phyloP scores from a whole-genome alignment of 2,888 invertebrate species.

The Orchestes rusci region DNA sequence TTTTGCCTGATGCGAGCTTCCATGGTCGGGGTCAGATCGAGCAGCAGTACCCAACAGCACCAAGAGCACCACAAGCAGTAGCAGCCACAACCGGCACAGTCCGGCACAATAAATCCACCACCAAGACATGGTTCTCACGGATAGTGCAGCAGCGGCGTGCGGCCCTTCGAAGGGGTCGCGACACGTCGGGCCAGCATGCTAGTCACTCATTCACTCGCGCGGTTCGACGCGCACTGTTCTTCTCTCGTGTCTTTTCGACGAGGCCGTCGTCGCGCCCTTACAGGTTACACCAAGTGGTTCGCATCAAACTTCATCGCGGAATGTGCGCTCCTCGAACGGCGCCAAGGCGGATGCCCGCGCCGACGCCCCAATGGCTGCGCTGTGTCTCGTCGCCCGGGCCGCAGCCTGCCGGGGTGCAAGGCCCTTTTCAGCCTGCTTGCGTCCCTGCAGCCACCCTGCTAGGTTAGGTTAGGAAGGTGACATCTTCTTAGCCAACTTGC shows the following conservation, averaged over 20 bases:
- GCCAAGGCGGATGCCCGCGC: slow-evolving; percentile 19
- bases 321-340: slow-evolving; percentile 20
- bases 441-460: slow-evolving; percentile 5
- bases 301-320: slow-evolving; percentile 24
- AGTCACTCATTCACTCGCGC: slow-evolving; percentile 21
- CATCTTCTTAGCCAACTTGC: no score
- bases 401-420: slow-evolving; percentile 16
- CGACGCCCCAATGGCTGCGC: slow-evolving; percentile 24
- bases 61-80: no score
- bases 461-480: slow-evolving; percentile 19
- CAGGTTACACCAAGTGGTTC: slow-evolving; percentile 23
- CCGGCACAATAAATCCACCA: slow-evolving; percentile 25
- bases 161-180: slow-evolving; percentile 24
- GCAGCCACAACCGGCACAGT: slow-evolving; percentile 23
- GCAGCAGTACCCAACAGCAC: slow-evolving; percentile 10
- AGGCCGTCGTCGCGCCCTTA: slow-evolving; percentile 22
- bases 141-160: no score
- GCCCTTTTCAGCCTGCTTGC: slow-evolving; percentile 12
- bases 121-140: slow-evolving; percentile 20
- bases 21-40: slow-evolving; percentile 15
- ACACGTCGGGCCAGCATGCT: slow-evolving; percentile 20
- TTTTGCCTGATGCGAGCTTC: slow-evolving; percentile 20
- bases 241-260: slow-evolving; percentile 6
- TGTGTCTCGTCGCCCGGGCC: slow-evolving; percentile 20
- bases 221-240: slow-evolving; percentile 21